A percentile compares a stretch with the other conserved stretches of the same genome.
phyloP scores from a whole-genome alignment of 2,888 invertebrate species.

The Gymnoscelis rufifasciata region DNA sequence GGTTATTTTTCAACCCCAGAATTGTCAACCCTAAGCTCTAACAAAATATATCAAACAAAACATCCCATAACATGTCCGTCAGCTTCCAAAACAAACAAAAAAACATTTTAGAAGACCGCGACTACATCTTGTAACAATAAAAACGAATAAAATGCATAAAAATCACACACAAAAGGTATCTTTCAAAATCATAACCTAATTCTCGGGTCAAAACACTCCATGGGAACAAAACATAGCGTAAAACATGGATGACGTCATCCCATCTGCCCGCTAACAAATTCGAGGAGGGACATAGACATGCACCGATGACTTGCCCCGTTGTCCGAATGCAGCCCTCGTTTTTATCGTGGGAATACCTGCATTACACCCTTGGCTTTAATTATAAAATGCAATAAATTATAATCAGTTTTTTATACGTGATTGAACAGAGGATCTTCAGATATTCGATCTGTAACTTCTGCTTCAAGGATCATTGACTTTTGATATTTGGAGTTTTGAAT shows the following conservation, averaged over 20 bases:
- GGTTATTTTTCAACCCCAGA: too few species aligned
- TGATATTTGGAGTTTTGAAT: background rate
- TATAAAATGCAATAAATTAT: constrained; percentile 69
- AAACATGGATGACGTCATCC: constrained; percentile 31
- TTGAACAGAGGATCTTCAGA: constrained; percentile 39
- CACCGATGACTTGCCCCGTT: constrained; percentile 54
- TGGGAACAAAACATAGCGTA: constrained; percentile 36
- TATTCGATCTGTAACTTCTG: background rate
- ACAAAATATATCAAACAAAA: too few species aligned
- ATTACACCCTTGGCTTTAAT: constrained; percentile 57
- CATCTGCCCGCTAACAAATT: constrained; percentile 41
- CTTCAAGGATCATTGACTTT: constrained; percentile 16
- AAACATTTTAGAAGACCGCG: background rate
- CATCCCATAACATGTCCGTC: too few species aligned
- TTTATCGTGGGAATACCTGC: constrained; percentile 70
- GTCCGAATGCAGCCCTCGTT: constrained; percentile 58
- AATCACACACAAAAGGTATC: constrained; percentile 19
- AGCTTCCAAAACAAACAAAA: too few species aligned
- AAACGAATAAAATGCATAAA: constrained; percentile 4
- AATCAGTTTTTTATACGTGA: constrained; percentile 67
- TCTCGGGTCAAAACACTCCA: constrained; percentile 28
- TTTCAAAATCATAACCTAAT: constrained; percentile 26
- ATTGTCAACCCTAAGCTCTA: too few species aligned
- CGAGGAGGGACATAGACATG: constrained; percentile 35
- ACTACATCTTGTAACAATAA: constrained; percentile 1